Base-by-base conservation (phyloP, 2,888 invertebrate genomes). In the Chalcosyrphus nemorum region DNA sequence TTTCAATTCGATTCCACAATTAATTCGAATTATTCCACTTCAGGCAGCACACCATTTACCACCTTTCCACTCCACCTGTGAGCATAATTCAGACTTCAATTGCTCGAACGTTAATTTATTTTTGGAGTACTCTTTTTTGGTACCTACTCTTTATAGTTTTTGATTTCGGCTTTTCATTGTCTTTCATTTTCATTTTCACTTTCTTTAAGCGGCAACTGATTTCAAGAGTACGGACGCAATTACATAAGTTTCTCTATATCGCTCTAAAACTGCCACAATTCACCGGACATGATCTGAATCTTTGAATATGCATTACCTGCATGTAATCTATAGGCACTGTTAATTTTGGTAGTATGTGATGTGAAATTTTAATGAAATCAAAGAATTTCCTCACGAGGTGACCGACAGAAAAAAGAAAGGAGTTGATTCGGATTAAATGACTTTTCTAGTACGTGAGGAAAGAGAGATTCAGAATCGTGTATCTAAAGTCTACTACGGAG, bases 181-280 rank as follows among this genome's bases (percentile, higher is more conserved):
- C 24, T 63, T 24, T 24, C 24, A 24, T 4, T 24, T 24, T 24
- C 24, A n/a, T 27, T 45, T 61, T 61, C 61, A 61, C 61, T 61
- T 61, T 61, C 61, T 29, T 61, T 45, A 11, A 15, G 29, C 19
- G 2, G 45, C 43, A 27, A 29, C 17, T 9, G 29, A 27, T 45
- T 63, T 63, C 63, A 63, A 63, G 63, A 29, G 63, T 27, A 61
- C n/a, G n/a, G 9, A 61, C 45, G 27, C 24, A 43, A 43, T 59
- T 59, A 59, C 59, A 41, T 59, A 59, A 59, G 56, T 35, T 35
- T 19, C 59, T 38, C 38, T 35, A 54, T 38, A 13, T 7, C 38
- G 21, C 19, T 38, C 38, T 57, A 21, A 13, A 57, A 57, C 35
- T 38, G 2, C 57, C 41, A 27, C 27, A 43, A 27, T 38, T 35